Percentiles rank a stretch among this genome's conserved stretches.
These are phyloP conservation scores for Procambarus virginalis DNA, from an alignment of 1,140 invertebrate genomes.

Conservation along the genomic window DNA sequence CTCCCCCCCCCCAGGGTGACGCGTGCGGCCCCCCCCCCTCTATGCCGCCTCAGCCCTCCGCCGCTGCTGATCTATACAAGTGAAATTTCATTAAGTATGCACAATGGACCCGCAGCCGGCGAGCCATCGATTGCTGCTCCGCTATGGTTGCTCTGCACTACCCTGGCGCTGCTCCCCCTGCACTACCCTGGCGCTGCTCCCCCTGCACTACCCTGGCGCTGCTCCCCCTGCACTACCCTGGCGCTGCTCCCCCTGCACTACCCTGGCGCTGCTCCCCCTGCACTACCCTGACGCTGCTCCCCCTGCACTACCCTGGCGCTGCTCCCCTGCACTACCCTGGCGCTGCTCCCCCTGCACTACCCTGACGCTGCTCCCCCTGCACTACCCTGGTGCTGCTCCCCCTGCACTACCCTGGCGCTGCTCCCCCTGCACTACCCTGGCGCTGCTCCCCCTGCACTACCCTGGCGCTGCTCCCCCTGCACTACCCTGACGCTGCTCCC, in stretches of 20 bases:
- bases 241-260: neutral
- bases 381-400: neutral
- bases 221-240: neutral
- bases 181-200: neutral
- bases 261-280: neutral
- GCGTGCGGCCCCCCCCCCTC: slow-evolving; percentile 47
- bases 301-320: neutral
- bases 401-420: neutral
- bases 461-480: neutral
- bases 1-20: slow-evolving; percentile 23
- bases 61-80: slow-evolving; percentile 65
- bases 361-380: neutral
- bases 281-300: neutral
- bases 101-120: slow-evolving; percentile 66
- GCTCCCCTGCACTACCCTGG: neutral
- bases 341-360: neutral
- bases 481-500: neutral
- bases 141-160: slow-evolving; percentile 33
- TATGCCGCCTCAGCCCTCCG: slow-evolving; percentile 14
- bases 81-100: slow-evolving; percentile 69
- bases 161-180: neutral
- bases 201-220: neutral
- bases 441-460: neutral
- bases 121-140: slow-evolving; percentile 57
- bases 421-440: too few relatives aligned